phyloP scores from a whole-genome alignment of 2,888 invertebrate species.

The Platypus cylindrus region DNA sequence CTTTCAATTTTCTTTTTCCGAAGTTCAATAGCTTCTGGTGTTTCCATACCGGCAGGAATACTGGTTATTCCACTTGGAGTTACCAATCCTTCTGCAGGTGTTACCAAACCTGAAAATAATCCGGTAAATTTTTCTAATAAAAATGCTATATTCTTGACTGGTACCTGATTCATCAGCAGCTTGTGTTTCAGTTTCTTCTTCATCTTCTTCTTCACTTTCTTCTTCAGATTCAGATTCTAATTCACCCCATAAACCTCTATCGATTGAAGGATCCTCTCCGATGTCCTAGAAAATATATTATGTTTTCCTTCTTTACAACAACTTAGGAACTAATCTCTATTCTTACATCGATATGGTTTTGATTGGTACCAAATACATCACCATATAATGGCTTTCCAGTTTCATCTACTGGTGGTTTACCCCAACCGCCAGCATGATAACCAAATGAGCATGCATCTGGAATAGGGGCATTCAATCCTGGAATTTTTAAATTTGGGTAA shows the following conservation, averaged over 20 bases:
- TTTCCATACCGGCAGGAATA: constrained; percentile 92
- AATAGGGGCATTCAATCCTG: constrained; percentile 95
- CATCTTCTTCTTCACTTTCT: constrained; percentile 56
- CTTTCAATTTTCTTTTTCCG: constrained; percentile 93
- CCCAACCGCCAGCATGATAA: constrained; percentile 99
- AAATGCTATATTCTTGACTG: neutral
- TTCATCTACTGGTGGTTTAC: constrained; percentile 98
- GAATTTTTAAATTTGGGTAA: constrained; percentile 95
- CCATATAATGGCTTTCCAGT: constrained; percentile 95
- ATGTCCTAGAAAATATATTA: constrained; percentile 37
- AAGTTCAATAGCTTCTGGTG: constrained; percentile 96
- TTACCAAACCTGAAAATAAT: constrained; percentile 55
- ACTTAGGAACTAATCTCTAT: neutral
- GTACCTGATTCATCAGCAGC: constrained; percentile 49
- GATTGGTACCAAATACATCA: constrained; percentile 89
- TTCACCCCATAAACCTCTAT: constrained; percentile 94
- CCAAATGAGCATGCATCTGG: constrained; percentile 97
- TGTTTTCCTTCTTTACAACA: too few species aligned
- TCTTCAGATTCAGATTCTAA: constrained; percentile 83
- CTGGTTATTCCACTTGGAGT: constrained; percentile 90
- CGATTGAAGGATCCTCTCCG: constrained; percentile 76
- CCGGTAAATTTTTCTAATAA: neutral
- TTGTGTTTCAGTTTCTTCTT: constrained; percentile 50
- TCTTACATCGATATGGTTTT: constrained; percentile 57
- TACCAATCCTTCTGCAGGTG: constrained; percentile 84